Conservation (phyloP, 2,113 vertebrate species). For the Globicephala melas region DNA sequence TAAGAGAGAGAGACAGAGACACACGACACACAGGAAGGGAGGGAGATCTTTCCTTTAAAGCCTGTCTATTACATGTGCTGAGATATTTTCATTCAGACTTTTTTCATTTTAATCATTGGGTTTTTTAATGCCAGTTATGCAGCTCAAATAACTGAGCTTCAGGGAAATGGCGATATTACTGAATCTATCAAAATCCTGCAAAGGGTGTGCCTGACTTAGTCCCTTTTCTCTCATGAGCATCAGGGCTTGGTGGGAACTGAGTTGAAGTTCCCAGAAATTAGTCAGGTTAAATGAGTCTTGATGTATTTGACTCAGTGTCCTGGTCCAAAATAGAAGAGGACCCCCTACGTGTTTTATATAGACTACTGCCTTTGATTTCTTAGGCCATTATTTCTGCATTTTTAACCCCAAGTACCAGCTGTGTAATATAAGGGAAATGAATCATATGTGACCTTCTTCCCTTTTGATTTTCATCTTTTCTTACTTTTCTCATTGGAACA, state of each 20-base stretch:
- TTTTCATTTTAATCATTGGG: not conserved
- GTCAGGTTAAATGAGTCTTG: not conserved
- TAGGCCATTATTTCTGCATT: slow-evolving; percentile 44
- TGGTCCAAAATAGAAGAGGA: not conserved
- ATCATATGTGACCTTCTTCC: slow-evolving; percentile 30
- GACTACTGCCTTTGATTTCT: slow-evolving; percentile 44
- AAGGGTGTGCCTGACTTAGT: not conserved
- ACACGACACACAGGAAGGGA: not conserved
- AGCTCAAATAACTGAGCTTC: not conserved
- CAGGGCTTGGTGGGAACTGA: not conserved
- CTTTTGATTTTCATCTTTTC: slow-evolving; percentile 41
- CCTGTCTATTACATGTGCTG: not conserved
- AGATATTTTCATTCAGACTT: slow-evolving; percentile 18
- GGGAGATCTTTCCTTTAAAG: slow-evolving; percentile 24
- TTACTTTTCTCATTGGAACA: slow-evolving; percentile 37
- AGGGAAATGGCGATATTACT: not conserved
- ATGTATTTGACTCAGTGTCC: not conserved
- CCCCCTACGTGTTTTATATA: slow-evolving; percentile 27
- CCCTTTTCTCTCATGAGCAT: not conserved
- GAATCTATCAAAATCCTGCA: slow-evolving; percentile 16
- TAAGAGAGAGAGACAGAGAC: not conserved
- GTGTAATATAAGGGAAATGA: slow-evolving; percentile 17
- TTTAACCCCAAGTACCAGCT: slow-evolving; percentile 45
- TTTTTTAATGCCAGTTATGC: not conserved
- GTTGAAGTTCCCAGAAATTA: slow-evolving; percentile 38